phyloP scores from a whole-genome alignment of 2,888 invertebrate genomes.

The Cheilosia soror region DNA sequence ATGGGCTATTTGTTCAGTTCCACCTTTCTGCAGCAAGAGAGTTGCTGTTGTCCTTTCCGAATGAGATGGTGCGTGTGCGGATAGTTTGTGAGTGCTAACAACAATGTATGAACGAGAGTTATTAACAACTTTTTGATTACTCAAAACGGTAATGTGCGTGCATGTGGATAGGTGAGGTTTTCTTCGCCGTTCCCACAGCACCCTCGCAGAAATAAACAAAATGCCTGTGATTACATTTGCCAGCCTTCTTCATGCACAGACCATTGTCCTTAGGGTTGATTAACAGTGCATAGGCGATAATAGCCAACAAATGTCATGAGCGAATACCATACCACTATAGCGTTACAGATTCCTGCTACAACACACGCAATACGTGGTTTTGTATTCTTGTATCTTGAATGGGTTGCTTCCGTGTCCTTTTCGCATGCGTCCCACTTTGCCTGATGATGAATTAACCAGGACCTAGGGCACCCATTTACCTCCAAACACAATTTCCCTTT shows the following conservation, averaged over 20 bases:
- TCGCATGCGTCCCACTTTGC: conserved; percentile 19
- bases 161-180: not conserved
- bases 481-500: not conserved
- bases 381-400: not conserved
- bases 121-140: conserved; percentile 63
- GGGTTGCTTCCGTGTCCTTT: conserved; percentile 9
- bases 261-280: conserved; percentile 36
- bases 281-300: conserved; percentile 45
- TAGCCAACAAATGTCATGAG: conserved; percentile 46
- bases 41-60: not conserved
- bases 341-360: not conserved
- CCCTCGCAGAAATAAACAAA: conserved; percentile 36
- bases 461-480: conserved; percentile 10
- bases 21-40: conserved; percentile 33
- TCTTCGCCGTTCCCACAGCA: not conserved
- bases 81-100: conserved; percentile 20
- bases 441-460: conserved; percentile 43
- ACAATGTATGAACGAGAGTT: conserved; percentile 46
- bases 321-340: conserved; percentile 14
- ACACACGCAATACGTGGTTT: conserved; percentile 25
- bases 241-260: not conserved
- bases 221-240: conserved; percentile 31
- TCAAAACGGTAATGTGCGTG: conserved; percentile 68
- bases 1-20: conserved; percentile 31
- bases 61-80: conserved; percentile 33